Evolutionary conservation across 2,888 invertebrate genomes (phyloP).

Genomic region (Trachelus iudaicus): DNA sequence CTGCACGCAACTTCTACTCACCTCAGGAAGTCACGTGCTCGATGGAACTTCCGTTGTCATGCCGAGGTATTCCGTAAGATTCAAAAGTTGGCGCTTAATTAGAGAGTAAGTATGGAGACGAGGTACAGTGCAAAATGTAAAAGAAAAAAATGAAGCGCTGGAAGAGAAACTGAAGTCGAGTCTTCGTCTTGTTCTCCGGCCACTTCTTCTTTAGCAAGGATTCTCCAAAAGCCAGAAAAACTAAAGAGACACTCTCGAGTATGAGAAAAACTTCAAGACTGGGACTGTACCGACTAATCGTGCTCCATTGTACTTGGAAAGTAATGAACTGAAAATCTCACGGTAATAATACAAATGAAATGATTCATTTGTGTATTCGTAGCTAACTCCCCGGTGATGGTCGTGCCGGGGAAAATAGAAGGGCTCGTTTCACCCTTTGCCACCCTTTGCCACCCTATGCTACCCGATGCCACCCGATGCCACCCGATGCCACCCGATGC

Average conservation of each 20-base stretch:
- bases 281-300: neutral
- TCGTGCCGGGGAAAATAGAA: conserved; percentile 2
- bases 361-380: conserved; percentile 31
- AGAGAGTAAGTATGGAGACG: neutral
- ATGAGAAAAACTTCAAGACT: neutral
- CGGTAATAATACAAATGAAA: conserved; percentile 15
- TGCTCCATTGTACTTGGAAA: neutral
- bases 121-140: neutral
- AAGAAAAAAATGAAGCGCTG: neutral
- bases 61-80: neutral
- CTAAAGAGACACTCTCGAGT: neutral
- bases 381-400: conserved; percentile 7
- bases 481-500: neutral
- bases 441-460: too few species aligned
- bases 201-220: neutral
- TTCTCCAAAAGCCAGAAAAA: neutral
- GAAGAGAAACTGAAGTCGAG: neutral
- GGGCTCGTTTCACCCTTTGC: conserved; percentile 9
- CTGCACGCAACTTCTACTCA: neutral
- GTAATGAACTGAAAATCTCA: neutral
- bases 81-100: neutral
- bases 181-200: neutral
- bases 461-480: neutral
- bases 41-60: neutral
- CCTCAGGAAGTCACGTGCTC: neutral